Evolutionary conservation across 1,140 invertebrate species (phyloP).

Genomic region (Platorchestia sp.): DNA sequence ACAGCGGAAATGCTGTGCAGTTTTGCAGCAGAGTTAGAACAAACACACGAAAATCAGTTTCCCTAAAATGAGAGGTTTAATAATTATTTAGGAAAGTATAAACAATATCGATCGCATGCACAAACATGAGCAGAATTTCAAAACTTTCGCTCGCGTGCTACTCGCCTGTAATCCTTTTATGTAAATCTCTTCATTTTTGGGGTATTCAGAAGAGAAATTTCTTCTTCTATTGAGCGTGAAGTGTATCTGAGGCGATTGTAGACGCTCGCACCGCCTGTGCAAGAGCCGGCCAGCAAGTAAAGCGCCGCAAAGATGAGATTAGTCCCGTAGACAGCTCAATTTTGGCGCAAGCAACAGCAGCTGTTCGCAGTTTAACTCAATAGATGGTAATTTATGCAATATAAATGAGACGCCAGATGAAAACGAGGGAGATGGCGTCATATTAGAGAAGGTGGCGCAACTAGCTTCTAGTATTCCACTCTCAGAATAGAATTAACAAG

Average conservation of each 20-base stretch:
- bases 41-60: no score
- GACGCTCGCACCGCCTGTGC: neutral
- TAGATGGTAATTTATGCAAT: slow-evolving; percentile 27
- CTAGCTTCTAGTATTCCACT: neutral
- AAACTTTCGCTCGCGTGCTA: neutral
- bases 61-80: no score
- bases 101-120: neutral
- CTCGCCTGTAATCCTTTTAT: neutral
- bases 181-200: neutral
- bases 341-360: slow-evolving; percentile 26
- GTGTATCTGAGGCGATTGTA: neutral
- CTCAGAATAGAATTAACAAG: neutral
- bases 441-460: neutral
- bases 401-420: slow-evolving; percentile 20
- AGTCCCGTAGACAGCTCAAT: slow-evolving; percentile 6
- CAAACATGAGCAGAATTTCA: no score
- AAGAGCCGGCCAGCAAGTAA: neutral
- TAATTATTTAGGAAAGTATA: no score
- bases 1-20: neutral
- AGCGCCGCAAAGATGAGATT: neutral
- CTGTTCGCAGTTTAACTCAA: slow-evolving; percentile 36
- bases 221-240: neutral
- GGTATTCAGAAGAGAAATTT: neutral
- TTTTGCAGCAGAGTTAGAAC: neutral
- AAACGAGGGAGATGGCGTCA: neutral